Percentiles rank a stretch among this genome's conserved stretches.
These are phyloP conservation scores for Pseudococcus viburni DNA, from an alignment of 2,888 invertebrate species.

Conservation along the genomic window DNA sequence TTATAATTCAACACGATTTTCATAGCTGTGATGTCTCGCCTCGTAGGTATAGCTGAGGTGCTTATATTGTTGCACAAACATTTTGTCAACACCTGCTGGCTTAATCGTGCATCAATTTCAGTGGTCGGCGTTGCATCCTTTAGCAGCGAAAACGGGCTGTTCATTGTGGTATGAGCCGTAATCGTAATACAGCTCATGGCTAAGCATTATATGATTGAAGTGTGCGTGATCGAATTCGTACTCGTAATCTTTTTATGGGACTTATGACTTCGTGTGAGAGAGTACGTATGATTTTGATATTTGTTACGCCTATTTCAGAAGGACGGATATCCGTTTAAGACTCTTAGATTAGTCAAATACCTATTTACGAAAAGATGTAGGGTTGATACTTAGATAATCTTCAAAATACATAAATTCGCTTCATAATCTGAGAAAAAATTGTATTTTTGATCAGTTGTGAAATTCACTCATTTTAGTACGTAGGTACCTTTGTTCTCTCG, in stretches of 20 bases:
- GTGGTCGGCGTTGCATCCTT: neutral
- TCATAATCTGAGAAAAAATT: neutral
- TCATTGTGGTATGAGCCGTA: neutral
- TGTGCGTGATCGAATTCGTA: conserved; percentile 31
- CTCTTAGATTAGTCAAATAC: neutral
- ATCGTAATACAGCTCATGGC: conserved; percentile 19
- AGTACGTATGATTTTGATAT: neutral
- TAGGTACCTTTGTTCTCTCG: neutral
- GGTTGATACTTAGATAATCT: neutral
- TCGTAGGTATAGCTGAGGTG: neutral
- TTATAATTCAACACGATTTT: conserved; percentile 55
- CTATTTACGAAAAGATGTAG: neutral
- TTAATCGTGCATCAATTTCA: conserved; percentile 53
- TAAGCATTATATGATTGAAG: conserved; percentile 34
- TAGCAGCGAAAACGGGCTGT: neutral
- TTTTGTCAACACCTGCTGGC: conserved; percentile 54
- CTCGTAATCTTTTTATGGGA: neutral
- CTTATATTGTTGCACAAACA: conserved; percentile 43
- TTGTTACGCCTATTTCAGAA: neutral
- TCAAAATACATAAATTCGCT: neutral
- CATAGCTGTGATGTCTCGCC: neutral
- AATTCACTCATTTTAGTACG: neutral
- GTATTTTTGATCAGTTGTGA: neutral
- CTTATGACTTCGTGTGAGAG: neutral
- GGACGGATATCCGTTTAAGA: neutral